Evolutionary conservation across 2,113 vertebrate genomes (phyloP).

Genomic region (Phrynosoma blainvillii): DNA sequence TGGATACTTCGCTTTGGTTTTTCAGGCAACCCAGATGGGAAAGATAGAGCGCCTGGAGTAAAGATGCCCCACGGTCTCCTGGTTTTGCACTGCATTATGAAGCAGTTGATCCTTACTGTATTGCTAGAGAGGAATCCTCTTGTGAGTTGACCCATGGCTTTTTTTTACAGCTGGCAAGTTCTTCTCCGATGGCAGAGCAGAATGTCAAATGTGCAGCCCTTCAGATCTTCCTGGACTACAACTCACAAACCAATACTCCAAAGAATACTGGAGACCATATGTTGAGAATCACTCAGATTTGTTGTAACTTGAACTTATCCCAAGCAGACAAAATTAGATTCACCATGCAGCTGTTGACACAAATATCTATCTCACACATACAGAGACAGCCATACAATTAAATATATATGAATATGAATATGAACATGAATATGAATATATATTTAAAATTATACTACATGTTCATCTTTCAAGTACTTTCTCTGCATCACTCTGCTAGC

Average conservation of each 20-base stretch:
- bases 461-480: slow-evolving; percentile 41
- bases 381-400: neutral
- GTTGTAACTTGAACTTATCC: neutral
- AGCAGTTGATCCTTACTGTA: too few relatives aligned
- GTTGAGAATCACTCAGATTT: neutral
- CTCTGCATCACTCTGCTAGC: slow-evolving; percentile 25
- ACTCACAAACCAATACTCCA: neutral
- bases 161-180: too few relatives aligned
- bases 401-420: too few relatives aligned
- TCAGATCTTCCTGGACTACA: neutral
- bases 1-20: too few relatives aligned
- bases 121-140: too few relatives aligned
- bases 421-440: neutral
- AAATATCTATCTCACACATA: neutral
- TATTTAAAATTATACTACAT: slow-evolving; percentile 17
- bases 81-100: too few relatives aligned
- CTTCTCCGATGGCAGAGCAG: too few relatives aligned
- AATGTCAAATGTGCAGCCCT: neutral
- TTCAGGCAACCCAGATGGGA: too few relatives aligned
- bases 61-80: too few relatives aligned
- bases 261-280: neutral
- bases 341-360: neutral
- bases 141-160: too few relatives aligned
- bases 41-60: too few relatives aligned
- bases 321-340: neutral